Percentiles rank a stretch among this genome's conserved stretches.
Evolutionary conservation across 2,888 invertebrate species (phyloP).

Genomic region (Xiphydria camelus): DNA sequence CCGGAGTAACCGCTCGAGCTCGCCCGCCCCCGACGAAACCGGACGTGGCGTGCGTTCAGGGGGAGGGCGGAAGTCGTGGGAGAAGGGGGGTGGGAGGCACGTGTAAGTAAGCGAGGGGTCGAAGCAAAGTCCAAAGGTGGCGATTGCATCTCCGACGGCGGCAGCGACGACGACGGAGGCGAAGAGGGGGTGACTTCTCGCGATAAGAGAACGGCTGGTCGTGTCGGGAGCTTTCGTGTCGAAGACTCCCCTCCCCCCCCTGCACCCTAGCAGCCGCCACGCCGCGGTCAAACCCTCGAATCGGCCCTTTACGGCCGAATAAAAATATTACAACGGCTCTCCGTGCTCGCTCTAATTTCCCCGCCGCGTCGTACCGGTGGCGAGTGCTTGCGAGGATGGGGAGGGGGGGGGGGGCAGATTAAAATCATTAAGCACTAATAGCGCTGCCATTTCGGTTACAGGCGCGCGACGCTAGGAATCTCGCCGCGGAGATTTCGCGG

Average conservation of each 20-base stretch:
- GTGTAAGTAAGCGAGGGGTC: slow-evolving; percentile 1
- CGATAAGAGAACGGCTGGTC: slow-evolving; percentile 30
- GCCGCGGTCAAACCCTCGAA: background rate
- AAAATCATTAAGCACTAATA: too few species aligned
- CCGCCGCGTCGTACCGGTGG: background rate
- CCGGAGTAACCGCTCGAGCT: too few species aligned
- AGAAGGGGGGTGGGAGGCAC: too few species aligned
- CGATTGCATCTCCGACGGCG: slow-evolving; percentile 41
- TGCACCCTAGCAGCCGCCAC: slow-evolving; percentile 1
- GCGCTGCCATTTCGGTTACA: too few species aligned
- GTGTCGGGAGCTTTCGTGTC: slow-evolving; percentile 5
- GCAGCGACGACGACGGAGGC: too few species aligned
- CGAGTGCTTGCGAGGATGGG: background rate
- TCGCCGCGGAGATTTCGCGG: too few species aligned
- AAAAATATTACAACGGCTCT: background rate
- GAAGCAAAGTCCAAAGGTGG: slow-evolving; percentile 7
- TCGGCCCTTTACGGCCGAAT: background rate
- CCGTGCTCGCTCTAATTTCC: background rate
- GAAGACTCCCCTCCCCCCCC: slow-evolving; percentile 21
- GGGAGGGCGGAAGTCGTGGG: too few species aligned
- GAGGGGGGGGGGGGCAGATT: background rate
- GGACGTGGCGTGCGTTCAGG: too few species aligned
- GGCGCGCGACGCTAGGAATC: too few species aligned
- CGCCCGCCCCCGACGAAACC: too few species aligned
- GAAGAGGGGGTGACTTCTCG: slow-evolving; percentile 27